Base-by-base conservation (phyloP, 2,797 vertebrate genomes). In the Calcarius lapponicus region DNA sequence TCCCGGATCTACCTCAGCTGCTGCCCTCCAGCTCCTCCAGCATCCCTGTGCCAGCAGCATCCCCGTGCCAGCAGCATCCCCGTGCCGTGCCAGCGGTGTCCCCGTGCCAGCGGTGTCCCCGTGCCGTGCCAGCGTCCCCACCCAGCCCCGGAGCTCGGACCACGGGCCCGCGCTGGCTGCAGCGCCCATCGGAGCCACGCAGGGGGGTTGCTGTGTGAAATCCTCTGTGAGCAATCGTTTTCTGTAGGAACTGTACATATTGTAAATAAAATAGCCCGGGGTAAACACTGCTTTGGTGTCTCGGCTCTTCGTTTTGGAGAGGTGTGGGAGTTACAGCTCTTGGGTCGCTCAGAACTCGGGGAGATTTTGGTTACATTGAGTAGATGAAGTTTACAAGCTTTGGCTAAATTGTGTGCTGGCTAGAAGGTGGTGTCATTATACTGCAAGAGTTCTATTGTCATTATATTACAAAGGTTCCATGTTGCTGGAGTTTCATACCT, bases 251-350 rank as follows among this genome's bases (percentile, higher is more conserved):
- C 80, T 97, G 96, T 96, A 87, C 43, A 93, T 96, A 80, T 1
- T 96, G 96, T 96, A 96, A 97, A 97, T 97, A 97, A 97, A 97
- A 78, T 10, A 78, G 86, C 36, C 57, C 6, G 14, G 88, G 50
- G 51, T 53, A 4, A 93, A 78, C 15, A 0, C 54, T 85, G 92
- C 18, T 14, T 17, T 3, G 36, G 64, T 80, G 76, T 95, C 86
- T 38, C 7, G 70, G 50, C 25, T 2, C 0, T 70, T 96, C 17
- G 5, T 95, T 96, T 25, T 22, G 50, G 67, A 29, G 31, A 53
- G 31, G n/a, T 26, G 12, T 2, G 48, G 38, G 65, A 76, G 10
- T 2, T 5, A 5, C 47, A 51, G 48, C 25, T 22, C 8, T 7
- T 5, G 42, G 12, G 10, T 38, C 1, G 0, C 32, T 80, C n/a